phyloP scores from a whole-genome alignment of 2,888 invertebrate species.

The Acronicta leporina region DNA sequence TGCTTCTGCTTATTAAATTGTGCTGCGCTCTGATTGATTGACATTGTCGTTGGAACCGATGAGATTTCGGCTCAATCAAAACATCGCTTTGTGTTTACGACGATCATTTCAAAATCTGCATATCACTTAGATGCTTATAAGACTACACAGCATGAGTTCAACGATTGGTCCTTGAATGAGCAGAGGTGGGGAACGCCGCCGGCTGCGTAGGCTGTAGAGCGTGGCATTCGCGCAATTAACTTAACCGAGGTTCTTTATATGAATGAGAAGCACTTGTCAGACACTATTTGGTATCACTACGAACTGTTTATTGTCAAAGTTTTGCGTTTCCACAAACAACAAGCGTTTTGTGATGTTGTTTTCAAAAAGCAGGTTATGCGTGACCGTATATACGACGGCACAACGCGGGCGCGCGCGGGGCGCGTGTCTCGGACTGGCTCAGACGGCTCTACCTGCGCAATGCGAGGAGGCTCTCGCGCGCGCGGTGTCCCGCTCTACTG shows the following conservation, averaged over 20 bases:
- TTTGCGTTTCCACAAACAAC: constrained; percentile 36
- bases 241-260: constrained; percentile 56
- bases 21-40: constrained; percentile 85
- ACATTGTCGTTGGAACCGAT: constrained; percentile 80
- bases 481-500: constrained; percentile 73
- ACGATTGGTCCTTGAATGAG: constrained; percentile 87
- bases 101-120: constrained; percentile 75
- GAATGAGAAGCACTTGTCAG: constrained; percentile 55
- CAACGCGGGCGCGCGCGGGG: constrained; percentile 80
- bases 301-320: constrained; percentile 27
- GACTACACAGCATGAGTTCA: constrained; percentile 80
- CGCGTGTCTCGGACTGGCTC: constrained; percentile 77
- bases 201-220: constrained; percentile 86
- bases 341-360: constrained; percentile 68
- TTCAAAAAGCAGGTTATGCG: constrained; percentile 69
- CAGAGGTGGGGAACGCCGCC: constrained; percentile 84
- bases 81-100: constrained; percentile 66
- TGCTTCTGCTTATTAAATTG: constrained; percentile 86
- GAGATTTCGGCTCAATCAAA: constrained; percentile 69
- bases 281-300: constrained; percentile 47
- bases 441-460: constrained; percentile 72
- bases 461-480: constrained; percentile 72
- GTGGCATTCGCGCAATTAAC: constrained; percentile 86
- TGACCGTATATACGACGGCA: constrained; percentile 57
- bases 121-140: constrained; percentile 71